Base-by-base conservation (phyloP, 2,888 invertebrate species). In the Vesta saturnalis region DNA sequence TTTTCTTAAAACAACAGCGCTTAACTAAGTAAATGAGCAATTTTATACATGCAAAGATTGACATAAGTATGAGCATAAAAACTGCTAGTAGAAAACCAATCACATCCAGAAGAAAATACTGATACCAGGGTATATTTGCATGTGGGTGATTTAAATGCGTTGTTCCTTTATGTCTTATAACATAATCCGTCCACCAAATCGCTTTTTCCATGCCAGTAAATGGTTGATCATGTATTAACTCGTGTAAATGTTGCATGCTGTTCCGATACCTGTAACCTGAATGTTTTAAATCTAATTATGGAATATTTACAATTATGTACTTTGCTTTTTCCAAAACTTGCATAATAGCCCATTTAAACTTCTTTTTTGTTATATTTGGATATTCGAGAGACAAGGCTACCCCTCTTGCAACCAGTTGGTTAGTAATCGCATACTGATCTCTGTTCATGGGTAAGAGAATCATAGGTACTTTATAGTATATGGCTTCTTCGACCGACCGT, bases 151-250 rank as follows among this genome's bases (percentile, higher is more conserved):
- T 18, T 0, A 60, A 22, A 14, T 60, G 60, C 3, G 12, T 60
- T 0, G 60, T 14, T 14, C 60, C 49, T 21, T 47, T 60, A 12
- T 60, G 8, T 30, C 60, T 47, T 49, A 60, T 30, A 16, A 60
- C 47, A 15, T 60, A 49, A 22, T 60, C 60, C 12, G 60, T 22
- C 60, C 60, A 60, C 60, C 60, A 60, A 12, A 60, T 18, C 0
- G 47, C 49, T 5, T 12, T 14, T 30, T 60, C 47, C 6, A 49
- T 0, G 2, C 60, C 49, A 10, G 4, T 49, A 15, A 60, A n/a
- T n/a, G 60, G 60, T 47, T 60, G 22, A 1, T 60, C 60, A 12
- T 22, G 21, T 0, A 23, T 47, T 16, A 60, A 21, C 0, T 47
- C 47, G 1, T 22, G n/a, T 21, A 60, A 1, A 5, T 60, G 15